Evolutionary conservation across 2,113 vertebrate genomes (phyloP).

Genomic region (Argyrosomus japonicus): DNA sequence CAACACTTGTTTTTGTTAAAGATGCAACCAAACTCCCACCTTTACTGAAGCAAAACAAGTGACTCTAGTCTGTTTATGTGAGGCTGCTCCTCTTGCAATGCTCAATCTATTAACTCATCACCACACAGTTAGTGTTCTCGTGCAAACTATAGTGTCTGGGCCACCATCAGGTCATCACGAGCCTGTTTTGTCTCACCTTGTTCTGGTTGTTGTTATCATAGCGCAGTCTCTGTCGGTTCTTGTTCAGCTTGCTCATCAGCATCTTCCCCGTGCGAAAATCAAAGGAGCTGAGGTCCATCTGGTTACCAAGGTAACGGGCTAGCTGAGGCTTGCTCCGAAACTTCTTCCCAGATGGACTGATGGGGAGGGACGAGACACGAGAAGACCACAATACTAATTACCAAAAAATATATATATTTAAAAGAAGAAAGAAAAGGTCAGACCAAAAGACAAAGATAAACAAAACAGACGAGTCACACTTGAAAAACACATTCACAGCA

Average conservation of each 20-base stretch:
- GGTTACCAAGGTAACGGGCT: slow-evolving; percentile 97
- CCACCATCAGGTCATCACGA: background rate
- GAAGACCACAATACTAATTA: background rate
- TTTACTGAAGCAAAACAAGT: background rate
- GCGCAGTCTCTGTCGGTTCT: slow-evolving; percentile 94
- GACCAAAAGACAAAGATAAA: background rate
- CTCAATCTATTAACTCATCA: background rate
- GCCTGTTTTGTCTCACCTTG: slow-evolving; percentile 84
- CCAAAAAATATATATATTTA: background rate
- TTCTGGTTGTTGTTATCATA: slow-evolving; percentile 95
- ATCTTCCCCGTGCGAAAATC: slow-evolving; percentile 98
- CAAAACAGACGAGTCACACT: slow-evolving; percentile 18
- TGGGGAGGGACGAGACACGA: slow-evolving; percentile 39
- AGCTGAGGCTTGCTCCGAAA: slow-evolving; percentile 99
- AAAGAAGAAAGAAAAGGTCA: background rate
- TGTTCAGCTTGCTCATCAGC: slow-evolving; percentile 97
- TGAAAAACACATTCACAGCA: slow-evolving; percentile 18
- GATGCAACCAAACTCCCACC: background rate
- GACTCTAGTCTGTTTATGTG: background rate
- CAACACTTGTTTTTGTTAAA: background rate
- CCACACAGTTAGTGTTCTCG: no score
- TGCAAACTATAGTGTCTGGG: background rate
- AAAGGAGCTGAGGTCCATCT: slow-evolving; percentile 96
- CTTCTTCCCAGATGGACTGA: slow-evolving; percentile 98
- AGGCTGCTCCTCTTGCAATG: background rate